Evolutionary conservation across 2,113 vertebrate species (phyloP).

Genomic region (Amazona guildingii): DNA sequence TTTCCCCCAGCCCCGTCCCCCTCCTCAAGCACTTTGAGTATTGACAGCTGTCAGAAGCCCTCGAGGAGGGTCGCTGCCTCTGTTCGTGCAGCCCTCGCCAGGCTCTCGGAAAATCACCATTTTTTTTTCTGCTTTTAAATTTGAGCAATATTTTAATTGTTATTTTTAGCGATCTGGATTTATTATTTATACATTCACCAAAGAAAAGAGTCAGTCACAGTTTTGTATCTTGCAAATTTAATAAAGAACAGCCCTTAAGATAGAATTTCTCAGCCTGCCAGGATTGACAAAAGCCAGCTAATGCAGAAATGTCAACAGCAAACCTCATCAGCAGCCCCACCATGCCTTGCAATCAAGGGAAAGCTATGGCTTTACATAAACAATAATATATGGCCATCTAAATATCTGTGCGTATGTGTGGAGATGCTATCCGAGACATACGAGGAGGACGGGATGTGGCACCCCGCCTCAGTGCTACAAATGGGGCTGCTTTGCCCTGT

Average conservation of each 20-base stretch:
- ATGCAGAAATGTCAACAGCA: conserved; percentile 79
- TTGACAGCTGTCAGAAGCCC: conserved; percentile 55
- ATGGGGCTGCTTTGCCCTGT: neutral
- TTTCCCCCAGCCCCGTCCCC: neutral
- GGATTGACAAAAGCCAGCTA: conserved; percentile 79
- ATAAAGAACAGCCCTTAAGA: conserved; percentile 82
- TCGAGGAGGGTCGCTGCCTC: neutral
- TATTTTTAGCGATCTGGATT: conserved; percentile 68
- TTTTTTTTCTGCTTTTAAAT: conserved; percentile 48
- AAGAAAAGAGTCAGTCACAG: conserved; percentile 78
- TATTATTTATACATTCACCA: conserved; percentile 74
- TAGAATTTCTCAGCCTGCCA: conserved; percentile 79
- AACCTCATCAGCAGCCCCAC: conserved; percentile 70
- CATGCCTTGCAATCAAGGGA: conserved; percentile 67
- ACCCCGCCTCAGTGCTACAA: neutral
- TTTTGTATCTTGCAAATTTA: conserved; percentile 84
- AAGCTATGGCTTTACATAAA: conserved; percentile 63
- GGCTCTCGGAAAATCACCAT: conserved; percentile 12
- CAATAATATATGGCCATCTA: conserved; percentile 56
- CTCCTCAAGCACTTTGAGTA: neutral
- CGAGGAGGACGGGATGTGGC: neutral
- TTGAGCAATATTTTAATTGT: conserved; percentile 75
- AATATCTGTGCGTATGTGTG: neutral
- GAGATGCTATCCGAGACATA: neutral
- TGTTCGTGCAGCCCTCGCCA: neutral